Evolutionary conservation across 2,888 invertebrate species (phyloP), one percentile per base, ranked within the genome.

Genomic region (Lampropteryx suffumata): DNA sequence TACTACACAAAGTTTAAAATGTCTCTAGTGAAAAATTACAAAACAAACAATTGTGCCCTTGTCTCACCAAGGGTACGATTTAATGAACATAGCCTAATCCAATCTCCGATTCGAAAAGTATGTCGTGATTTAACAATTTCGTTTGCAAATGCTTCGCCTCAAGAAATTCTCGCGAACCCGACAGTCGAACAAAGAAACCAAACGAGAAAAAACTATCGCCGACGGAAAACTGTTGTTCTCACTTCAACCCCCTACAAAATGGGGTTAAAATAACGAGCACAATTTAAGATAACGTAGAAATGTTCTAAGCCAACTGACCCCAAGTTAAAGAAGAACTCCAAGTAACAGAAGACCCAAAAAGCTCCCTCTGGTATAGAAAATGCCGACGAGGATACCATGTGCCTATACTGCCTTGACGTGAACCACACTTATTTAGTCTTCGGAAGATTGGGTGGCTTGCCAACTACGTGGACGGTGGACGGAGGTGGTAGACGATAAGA

Each of bases 381-480:
- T 2, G 21, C 2, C 3, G 3, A 21, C 21, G 21, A 21, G 5
- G 21, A 21, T 21, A 21, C 21, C 21, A 2, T 21, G 5, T 21
- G 21, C 5, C 21, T 21, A 3, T 30, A 30, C 8, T 33, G 33
- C 14, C 14, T 33, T 33, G 12, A 33, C 13, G 8, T 3, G 8
- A 30, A 30, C 10, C 13, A 14, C 33, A 33, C 30, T 30, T 30
- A 30, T 10, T 30, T 11, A 61, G 40, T 64, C 62, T 26, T 54
- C 56, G 32, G 61, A 62, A 30, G 27, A 46, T 57, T 64, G 60
- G 62, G 57, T 61, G n/a, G n/a, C n/a, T n/a, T n/a, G n/a, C n/a
- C n/a, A n/a, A n/a, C n/a, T 57, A n/a, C 62, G 58, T 53, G 57
- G 50, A 44, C 41, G 30, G 8, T 57, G 60, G 61, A 52, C 45